Evolutionary conservation across 2,113 vertebrate genomes (phyloP), one percentile per base, ranked within the genome.

Genomic region (Platysternon megacephalum): DNA sequence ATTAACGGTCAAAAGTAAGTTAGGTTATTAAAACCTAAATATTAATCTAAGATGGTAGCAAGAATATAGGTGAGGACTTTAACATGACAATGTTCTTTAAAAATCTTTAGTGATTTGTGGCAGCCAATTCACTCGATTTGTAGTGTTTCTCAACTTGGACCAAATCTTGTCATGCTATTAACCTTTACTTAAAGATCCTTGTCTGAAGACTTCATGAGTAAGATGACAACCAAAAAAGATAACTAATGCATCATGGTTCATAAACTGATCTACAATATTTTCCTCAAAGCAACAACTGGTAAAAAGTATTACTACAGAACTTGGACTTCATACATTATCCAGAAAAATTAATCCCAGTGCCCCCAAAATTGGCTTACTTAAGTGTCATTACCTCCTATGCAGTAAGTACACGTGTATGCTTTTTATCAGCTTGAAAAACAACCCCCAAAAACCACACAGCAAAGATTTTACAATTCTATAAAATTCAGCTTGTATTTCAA

Each of bases 181-280:
- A 42, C 6, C 85, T 85, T 0, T 42, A 61, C 8, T 49, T 68
- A 83, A 0, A 2, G 26, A 85, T 21, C 16, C 19, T 39, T n/a
- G 35, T 72, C n/a, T 39, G n/a, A 39, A 22, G 17, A 72, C 16
- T 21, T 39, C 21, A 72, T 39, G 35, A 39, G n/a, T n/a, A 72
- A 78, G 5, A 24, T 26, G 72, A 26, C 72, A 76, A 13, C 22
- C 22, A 44, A 44, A 76, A 76, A 44, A 5, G 35, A 19, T n/a
- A n/a, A 68, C 29, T 65, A 65, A 26, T 55, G 21, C 55, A 56
- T 56, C 26, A 28, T 53, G 56, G 12, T 61, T 32, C 32, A n/a
- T 35, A 68, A 68, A 35, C 14, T 8, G 6, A 65, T 17, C 29
- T 68, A 39, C 35, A 39, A 17, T 22, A 72, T 72, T 19, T n/a